Base-by-base conservation (phyloP, 2,888 invertebrate genomes). In the Papilio elwesi region DNA sequence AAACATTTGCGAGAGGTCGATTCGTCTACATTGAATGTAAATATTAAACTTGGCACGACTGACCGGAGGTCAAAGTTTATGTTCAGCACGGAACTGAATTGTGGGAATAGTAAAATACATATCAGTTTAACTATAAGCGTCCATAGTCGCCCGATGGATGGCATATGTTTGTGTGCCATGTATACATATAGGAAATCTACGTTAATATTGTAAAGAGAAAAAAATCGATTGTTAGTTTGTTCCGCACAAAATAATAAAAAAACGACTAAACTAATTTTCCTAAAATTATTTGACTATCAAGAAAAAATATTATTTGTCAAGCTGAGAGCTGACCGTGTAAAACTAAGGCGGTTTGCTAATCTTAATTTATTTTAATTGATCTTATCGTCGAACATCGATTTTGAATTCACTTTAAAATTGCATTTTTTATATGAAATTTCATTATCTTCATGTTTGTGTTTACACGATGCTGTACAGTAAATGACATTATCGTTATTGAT, bases 401-500 rank as follows among this genome's bases (percentile, higher is more conserved):
- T 26, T 26, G 26, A 26, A 26, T 4, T 26, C 26, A 26, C 1
- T 26, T 26, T 2, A 26, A 26, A 26, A 26, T 26, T 26, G 26
- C 26, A 26, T 26, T 26, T 26, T 2, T 9, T 9, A 59, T 43
- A 43, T 59, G 10, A 59, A 43, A 59, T 15, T 59, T n/a, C 0
- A 43, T 43, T 43, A 11, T 59, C 8, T 15, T 3, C 7, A 43
- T 43, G 6, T 59, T 59, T 59, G 59, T 43, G 59, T 43, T 59
- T 59, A 59, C 15, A 43, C 9, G 59, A 15, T 43, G 3, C 43
- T 59, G 43, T 59, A 43, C n/a, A n/a, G 15, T 59, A 48, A 68
- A 57, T 59, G 47, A 26, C 43, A 36, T 59, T 62, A 59, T 62
- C 38, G 51, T 62, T 62, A 62, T 52, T 53, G 63, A 70, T 65